Evolutionary conservation across 2,797 vertebrate species (phyloP), one percentile per base, ranked within the genome.

Genomic region (Hafferia zeledoni): DNA sequence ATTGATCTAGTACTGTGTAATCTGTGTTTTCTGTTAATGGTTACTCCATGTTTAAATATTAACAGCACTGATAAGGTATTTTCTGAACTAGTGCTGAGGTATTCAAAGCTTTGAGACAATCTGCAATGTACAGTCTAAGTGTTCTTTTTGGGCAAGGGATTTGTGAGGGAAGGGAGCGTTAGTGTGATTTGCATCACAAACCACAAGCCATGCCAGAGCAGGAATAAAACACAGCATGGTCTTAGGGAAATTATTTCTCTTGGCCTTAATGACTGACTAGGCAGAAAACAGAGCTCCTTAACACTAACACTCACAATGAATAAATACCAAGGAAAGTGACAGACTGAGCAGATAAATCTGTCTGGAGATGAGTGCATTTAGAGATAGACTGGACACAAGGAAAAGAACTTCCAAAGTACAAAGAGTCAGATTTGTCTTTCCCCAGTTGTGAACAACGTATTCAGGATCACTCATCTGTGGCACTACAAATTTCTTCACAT

Each of bases 1-100:
- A 92, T 74, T 92, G 52, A 80, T n/a, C 52, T 82, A 74, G 31
- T 63, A 60, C 43, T 79, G 67, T 43, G 47, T 68, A 94, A 93
- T 86, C 85, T 79, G 41, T 65, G 69, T 35, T 86, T 81, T 75
- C 85, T 79, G 91, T 93, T 93, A 95, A 93, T 83, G 74, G 70
- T 65, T 95, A 96, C 25, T 44, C 37, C 27, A 46, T 52, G 83
- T 57, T 95, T 95, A 94, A 94, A 91, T 69, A 96, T 87, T 94
- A 95, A 93, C 85, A 68, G 56, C 63, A 84, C 37, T 47, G 67
- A 91, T 76, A 84, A 84, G 39, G 59, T 70, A 86, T 86, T 93
- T 95, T 82, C 67, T 90, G 69, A 90, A 87, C 55, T 9, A 18
- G 30, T 64, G 41, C 59, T 72, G 56, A 91, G 59, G 27, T 46